Evolutionary conservation across 2,113 vertebrate species (phyloP).

Genomic region (Aegithalos caudatus): DNA sequence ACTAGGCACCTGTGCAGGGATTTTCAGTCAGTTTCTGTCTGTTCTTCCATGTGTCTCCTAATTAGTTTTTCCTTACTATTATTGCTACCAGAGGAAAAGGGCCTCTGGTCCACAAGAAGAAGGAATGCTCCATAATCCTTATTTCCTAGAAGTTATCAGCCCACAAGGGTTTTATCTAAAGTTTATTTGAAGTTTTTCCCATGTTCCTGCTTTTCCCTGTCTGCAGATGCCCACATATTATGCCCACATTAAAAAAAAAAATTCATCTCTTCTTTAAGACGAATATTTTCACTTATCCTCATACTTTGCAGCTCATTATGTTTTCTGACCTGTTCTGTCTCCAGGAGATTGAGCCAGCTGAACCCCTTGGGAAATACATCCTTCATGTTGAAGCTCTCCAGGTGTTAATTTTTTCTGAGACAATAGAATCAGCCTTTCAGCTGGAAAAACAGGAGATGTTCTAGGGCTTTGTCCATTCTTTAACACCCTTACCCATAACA

Average conservation of each 20-base stretch:
- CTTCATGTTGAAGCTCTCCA: background rate
- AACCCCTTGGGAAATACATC: background rate
- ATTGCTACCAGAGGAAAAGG: background rate
- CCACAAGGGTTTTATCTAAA: background rate
- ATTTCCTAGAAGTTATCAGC: background rate
- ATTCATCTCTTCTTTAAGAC: background rate
- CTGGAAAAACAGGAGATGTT: background rate
- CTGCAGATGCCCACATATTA: background rate
- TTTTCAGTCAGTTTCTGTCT: background rate
- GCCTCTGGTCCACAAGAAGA: background rate
- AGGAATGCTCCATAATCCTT: background rate
- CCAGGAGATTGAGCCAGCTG: background rate
- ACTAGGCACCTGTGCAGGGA: rapidly evolving
- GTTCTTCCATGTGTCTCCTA: background rate
- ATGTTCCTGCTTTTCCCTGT: background rate
- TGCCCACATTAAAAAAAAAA: background rate
- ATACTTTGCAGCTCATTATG: background rate
- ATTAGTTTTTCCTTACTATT: background rate
- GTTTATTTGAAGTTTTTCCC: background rate
- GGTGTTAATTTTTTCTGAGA: background rate
- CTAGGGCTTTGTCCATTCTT: background rate
- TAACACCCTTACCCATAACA: background rate
- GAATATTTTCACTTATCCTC: background rate
- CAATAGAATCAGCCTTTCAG: background rate
- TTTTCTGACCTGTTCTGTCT: background rate